Evolutionary conservation across 2,888 invertebrate species (phyloP), one percentile per base, ranked within the genome.

Genomic region (Drosophila anomalata): DNA sequence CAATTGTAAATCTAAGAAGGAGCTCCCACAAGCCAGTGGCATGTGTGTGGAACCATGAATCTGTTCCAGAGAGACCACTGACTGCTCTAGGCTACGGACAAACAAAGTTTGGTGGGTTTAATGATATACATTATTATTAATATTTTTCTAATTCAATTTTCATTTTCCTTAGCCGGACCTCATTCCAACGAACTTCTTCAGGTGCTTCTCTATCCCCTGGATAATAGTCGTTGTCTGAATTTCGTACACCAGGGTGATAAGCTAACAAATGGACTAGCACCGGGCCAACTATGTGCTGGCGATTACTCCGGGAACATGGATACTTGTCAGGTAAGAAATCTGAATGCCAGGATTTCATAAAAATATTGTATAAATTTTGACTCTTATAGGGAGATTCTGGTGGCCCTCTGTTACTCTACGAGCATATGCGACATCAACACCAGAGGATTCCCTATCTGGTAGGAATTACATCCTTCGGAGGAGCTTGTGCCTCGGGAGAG

Each of bases 391-490:
- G 73, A 1, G 73, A 73, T 44, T 73, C 73, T 2, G 73, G 73
- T 1, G 73, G 73, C 7, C 73, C 73, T 0, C 29, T 73, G 24
- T 0, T 73, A 11, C 42, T 73, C 2, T 55, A 57, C 5, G 60
- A 67, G 7, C 56, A 66, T 0, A 8, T 41, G 31, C 46, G 41
- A 0, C 47, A 73, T 7, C 52, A 56, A 7, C 56, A 53, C 7
- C 17, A 24, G 0, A n/a, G 51, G 1, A 47, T 77, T 9, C 63
- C 75, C 5, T 75, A 63, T n/a, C 42, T 79, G 14, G 61, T 79
- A n/a, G 79, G 79, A 3, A 47, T 79, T 2, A 77, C 76, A 8
- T 79, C 79, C 3, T 71, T 77, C 46, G 79, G 79, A 7, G 61
- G 61, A n/a, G 53, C 54, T 1, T 79, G 79, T 55, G 77, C 70